phyloP scores from a whole-genome alignment of 2,113 vertebrate genomes.

The Lepisosteus osseus region DNA sequence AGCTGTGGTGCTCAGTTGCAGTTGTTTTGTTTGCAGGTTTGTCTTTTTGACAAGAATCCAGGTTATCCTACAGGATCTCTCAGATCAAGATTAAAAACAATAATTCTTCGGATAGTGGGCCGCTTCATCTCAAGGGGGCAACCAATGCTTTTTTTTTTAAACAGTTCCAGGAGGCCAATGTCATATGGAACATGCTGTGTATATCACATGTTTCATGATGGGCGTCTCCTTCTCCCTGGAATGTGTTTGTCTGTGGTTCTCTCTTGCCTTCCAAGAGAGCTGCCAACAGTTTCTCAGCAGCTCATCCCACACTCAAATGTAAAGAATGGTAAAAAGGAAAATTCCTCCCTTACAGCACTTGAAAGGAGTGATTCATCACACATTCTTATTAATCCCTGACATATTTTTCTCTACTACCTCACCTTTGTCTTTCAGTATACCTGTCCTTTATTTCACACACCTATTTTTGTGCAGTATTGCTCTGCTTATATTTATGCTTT shows the following conservation, averaged over 20 bases:
- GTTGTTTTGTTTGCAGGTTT: too few relatives aligned
- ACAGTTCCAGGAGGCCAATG: too few relatives aligned
- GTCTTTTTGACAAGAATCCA: too few relatives aligned
- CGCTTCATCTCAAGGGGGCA: too few relatives aligned
- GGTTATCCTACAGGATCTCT: too few relatives aligned
- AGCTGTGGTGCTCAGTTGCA: too few relatives aligned
- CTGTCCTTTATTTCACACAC: constrained; percentile 25
- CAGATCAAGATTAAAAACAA: too few relatives aligned
- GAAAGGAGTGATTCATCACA: constrained; percentile 45
- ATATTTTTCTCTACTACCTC: constrained; percentile 45
- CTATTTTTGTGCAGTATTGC: constrained; percentile 1
- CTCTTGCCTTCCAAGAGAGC: constrained; percentile 14
- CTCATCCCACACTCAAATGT: constrained; percentile 37
- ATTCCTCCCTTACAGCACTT: constrained; percentile 51
- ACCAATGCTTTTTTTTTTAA: too few relatives aligned
- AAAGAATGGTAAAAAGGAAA: constrained; percentile 37
- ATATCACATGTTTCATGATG: neutral
- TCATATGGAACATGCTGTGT: too few relatives aligned
- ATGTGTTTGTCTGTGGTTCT: neutral
- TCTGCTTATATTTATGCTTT: too few relatives aligned
- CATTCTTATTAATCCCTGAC: constrained; percentile 42
- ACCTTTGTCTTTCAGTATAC: constrained; percentile 29
- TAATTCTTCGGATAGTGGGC: too few relatives aligned
- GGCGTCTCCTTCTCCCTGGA: neutral
- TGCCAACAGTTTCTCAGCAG: constrained; percentile 29